Evolutionary conservation across 2,113 vertebrate species (phyloP), one percentile per base, ranked within the genome.

Genomic region (Aythya baeri): DNA sequence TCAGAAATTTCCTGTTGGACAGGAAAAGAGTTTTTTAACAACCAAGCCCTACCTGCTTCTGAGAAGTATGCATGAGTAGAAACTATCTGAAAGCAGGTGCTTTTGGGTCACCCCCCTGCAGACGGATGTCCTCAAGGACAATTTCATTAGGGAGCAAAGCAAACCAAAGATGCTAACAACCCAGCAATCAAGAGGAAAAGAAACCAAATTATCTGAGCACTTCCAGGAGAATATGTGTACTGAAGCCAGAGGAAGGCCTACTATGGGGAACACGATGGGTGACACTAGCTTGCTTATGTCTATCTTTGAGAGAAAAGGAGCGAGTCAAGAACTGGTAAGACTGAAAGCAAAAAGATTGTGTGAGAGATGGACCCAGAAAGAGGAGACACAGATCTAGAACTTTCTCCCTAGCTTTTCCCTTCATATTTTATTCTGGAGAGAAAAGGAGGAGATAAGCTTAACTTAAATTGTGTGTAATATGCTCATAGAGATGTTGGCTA

Each of bases 21-120:
- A 81, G 20, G 31, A 34, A 5, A 88, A 63, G 6, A 62, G 7
- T 23, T 46, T 67, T 73, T 52, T 38, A 63, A 31, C 4, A 70
- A 16, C 32, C 3, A 1, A 23, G 66, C 32, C 21, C 23, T 22
- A 13, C 1, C 3, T 6, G 11, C 16, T 16, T 43, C 7, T 17
- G 32, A 85, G 43, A 27, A 21, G 7, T 32, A 23, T 46, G 23
- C n/a, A 17, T 21, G 13, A 9, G 4, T 17, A 49, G 17, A 57
- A 9, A 66, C 29, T 29, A 38, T n/a, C 11, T 76, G 54, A 61
- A 88, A 66, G 41, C 54, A 70, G n/a, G 29, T 16, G 36, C 11
- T 72, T 27, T 43, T 0, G 0, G 20, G 11, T 50, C 15, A 32
- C 18, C 41, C 41, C 8, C 6, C 13, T 58, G 46, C 43, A 59